Evolutionary conservation across 2,113 vertebrate genomes (phyloP).

Genomic region (Chlamydotis undulata): DNA sequence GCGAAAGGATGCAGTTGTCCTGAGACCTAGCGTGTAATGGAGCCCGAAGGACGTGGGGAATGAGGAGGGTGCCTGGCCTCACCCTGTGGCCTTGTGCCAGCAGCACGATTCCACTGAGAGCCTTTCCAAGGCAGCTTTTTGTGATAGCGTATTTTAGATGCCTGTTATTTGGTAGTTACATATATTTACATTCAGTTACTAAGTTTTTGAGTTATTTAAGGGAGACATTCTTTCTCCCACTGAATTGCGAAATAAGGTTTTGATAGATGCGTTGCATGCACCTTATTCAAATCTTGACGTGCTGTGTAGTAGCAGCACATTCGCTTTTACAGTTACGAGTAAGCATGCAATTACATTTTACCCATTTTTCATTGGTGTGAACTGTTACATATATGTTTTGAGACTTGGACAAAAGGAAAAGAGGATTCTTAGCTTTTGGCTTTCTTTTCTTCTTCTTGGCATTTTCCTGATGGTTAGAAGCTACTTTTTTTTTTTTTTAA

Average conservation of each 20-base stretch:
- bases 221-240: not conserved
- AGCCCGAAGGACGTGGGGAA: accelerated
- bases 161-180: not conserved
- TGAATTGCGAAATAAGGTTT: not conserved
- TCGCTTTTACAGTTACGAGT: not conserved
- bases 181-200: not conserved
- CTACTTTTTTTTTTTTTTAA: not conserved
- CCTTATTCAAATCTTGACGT: not conserved
- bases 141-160: not conserved
- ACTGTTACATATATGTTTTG: not conserved
- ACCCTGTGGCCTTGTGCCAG: not conserved
- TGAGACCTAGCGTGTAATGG: not conserved
- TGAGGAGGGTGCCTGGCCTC: not conserved
- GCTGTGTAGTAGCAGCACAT: not conserved
- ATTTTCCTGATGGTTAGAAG: not conserved
- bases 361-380: not conserved
- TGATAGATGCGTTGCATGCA: not conserved
- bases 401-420: not conserved
- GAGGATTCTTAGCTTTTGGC: not conserved
- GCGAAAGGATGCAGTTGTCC: not conserved
- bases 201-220: not conserved
- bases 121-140: not conserved
- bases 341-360: not conserved
- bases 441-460: not conserved
- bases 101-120: not conserved